Evolutionary conservation across 2,113 vertebrate genomes (phyloP).

Genomic region (Coptodon bakossiorum): DNA sequence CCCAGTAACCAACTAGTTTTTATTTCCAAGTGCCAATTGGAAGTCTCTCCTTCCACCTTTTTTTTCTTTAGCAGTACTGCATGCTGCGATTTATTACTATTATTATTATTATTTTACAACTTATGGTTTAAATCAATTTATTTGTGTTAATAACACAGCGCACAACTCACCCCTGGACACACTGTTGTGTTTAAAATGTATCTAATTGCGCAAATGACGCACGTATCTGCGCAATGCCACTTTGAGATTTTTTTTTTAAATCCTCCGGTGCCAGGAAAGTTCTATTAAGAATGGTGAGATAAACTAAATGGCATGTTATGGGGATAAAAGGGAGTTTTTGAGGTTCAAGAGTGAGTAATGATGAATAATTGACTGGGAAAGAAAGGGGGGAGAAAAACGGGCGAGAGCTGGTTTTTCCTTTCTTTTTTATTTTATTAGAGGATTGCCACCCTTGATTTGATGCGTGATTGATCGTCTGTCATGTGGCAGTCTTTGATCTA

Average conservation of each 20-base stretch:
- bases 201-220: constrained; percentile 32
- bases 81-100: constrained; percentile 14
- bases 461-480: constrained; percentile 80
- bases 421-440: constrained; percentile 71
- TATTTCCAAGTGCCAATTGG: neutral
- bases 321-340: constrained; percentile 58
- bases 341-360: constrained; percentile 68
- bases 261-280: constrained; percentile 45
- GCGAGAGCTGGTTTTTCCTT: constrained; percentile 37
- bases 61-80: neutral
- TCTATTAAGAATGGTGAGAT: constrained; percentile 46
- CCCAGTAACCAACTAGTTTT: constrained; percentile 24
- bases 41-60: neutral
- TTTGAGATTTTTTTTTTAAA: neutral
- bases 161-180: constrained; percentile 7
- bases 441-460: constrained; percentile 79
- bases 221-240: constrained; percentile 15
- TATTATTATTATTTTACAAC: neutral
- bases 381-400: constrained; percentile 45
- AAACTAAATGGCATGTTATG: constrained; percentile 62
- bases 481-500: constrained; percentile 77
- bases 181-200: neutral
- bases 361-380: constrained; percentile 70
- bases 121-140: neutral
- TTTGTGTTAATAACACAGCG: neutral